A percentile compares a stretch with the other conserved stretches of the same genome.
Evolutionary conservation across 2,888 invertebrate species (phyloP).

Genomic region (Leptura quadrifasciata): DNA sequence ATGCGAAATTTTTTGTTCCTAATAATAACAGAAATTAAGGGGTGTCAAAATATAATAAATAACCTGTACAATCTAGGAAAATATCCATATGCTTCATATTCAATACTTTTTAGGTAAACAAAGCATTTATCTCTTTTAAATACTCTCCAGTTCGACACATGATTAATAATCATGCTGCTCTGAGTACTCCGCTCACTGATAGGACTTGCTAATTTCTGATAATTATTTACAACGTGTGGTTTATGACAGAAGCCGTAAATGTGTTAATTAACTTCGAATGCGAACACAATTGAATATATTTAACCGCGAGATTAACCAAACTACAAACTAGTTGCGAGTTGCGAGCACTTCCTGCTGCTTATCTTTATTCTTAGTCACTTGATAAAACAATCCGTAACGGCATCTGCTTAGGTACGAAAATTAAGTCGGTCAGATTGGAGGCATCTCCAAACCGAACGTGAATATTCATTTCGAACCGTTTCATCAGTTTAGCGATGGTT

Average conservation of each 20-base stretch:
- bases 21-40: too few relatives aligned
- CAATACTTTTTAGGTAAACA: too few relatives aligned
- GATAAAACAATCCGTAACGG: not conserved
- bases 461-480: constrained; percentile 7
- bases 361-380: constrained; percentile 11
- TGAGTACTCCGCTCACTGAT: too few relatives aligned
- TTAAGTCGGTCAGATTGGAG: not conserved
- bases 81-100: too few relatives aligned
- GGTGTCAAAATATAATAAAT: too few relatives aligned
- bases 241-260: not conserved
- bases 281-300: not conserved
- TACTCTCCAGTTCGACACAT: too few relatives aligned
- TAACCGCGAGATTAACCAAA: constrained; percentile 23
- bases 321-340: constrained; percentile 22
- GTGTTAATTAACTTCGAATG: not conserved
- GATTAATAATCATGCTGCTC: too few relatives aligned
- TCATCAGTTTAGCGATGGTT: constrained; percentile 1
- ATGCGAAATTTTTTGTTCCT: too few relatives aligned
- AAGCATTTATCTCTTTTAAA: too few relatives aligned
- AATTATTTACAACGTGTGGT: not conserved
- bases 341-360: constrained; percentile 13
- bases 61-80: too few relatives aligned
- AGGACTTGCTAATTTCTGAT: not conserved
- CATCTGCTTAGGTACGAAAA: not conserved
- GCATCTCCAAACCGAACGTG: not conserved